A percentile compares a stretch with the other conserved stretches of the same genome.
phyloP scores from a whole-genome alignment of 2,888 invertebrate genomes.

The Bibio marci region DNA sequence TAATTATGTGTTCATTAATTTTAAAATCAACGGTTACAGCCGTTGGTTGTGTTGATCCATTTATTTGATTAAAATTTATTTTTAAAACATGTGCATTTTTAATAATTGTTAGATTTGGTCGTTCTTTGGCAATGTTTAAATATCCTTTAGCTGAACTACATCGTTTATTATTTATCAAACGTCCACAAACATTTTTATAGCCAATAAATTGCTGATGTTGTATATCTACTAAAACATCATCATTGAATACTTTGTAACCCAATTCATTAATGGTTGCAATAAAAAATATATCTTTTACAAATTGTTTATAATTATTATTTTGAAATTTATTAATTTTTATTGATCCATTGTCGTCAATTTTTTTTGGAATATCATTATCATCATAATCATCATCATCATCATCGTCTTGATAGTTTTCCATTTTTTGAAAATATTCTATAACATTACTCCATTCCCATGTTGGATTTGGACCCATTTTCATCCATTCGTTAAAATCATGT shows the following conservation, averaged over 20 bases:
- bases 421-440: constrained; percentile 60
- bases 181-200: constrained; percentile 25
- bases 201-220: no score
- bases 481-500: constrained; percentile 45
- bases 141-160: constrained; percentile 27
- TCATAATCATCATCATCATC: constrained; percentile 7
- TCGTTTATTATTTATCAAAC: constrained; percentile 33
- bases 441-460: constrained; percentile 54
- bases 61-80: constrained; percentile 13
- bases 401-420: constrained; percentile 43
- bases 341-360: constrained; percentile 27
- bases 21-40: neutral
- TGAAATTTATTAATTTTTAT: constrained; percentile 29
- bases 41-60: no score
- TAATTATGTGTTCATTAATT: neutral
- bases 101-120: constrained; percentile 31
- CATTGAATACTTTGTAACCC: constrained; percentile 29
- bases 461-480: constrained; percentile 34
- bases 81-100: constrained; percentile 32
- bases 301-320: constrained; percentile 15
- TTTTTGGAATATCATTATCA: constrained; percentile 21
- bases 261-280: constrained; percentile 31
- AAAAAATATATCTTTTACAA: constrained; percentile 26
- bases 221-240: no score
- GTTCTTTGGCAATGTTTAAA: constrained; percentile 21